Conservation (phyloP, 2,888 invertebrate species). For the Rhagonycha lutea region DNA sequence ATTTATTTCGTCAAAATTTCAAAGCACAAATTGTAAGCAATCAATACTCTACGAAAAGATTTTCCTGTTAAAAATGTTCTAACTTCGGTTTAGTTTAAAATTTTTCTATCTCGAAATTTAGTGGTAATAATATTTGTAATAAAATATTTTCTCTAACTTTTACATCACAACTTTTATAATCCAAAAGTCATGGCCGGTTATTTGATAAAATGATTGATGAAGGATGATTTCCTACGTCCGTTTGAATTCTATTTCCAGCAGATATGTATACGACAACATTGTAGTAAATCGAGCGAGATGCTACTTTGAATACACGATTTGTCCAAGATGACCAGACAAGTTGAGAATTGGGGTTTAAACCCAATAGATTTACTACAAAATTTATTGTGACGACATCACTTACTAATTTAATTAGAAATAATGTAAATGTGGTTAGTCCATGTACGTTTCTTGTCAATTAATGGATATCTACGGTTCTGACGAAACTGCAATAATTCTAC, state of each 20-base stretch:
- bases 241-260: constrained; percentile 5
- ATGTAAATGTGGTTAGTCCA: no score
- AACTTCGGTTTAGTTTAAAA: background rate
- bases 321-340: background rate
- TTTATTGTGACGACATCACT: background rate
- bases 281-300: constrained; percentile 11
- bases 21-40: background rate
- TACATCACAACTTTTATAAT: constrained; percentile 1
- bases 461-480: no score
- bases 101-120: background rate
- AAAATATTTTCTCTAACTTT: background rate
- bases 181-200: constrained; percentile 1
- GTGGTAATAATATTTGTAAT: background rate
- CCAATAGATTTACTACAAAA: background rate
- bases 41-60: background rate
- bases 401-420: background rate
- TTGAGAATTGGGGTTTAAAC: background rate
- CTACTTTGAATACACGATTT: constrained; percentile 12
- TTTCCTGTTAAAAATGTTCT: background rate
- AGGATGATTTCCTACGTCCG: constrained; percentile 8
- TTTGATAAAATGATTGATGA: constrained; percentile 17
- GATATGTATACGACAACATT: constrained; percentile 3
- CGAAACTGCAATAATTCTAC: no score
- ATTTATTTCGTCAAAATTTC: background rate
- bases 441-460: no score